Evolutionary conservation across 2,888 invertebrate species (phyloP), one percentile per base, ranked within the genome.

Genomic region (Macrophya alboannulata): DNA sequence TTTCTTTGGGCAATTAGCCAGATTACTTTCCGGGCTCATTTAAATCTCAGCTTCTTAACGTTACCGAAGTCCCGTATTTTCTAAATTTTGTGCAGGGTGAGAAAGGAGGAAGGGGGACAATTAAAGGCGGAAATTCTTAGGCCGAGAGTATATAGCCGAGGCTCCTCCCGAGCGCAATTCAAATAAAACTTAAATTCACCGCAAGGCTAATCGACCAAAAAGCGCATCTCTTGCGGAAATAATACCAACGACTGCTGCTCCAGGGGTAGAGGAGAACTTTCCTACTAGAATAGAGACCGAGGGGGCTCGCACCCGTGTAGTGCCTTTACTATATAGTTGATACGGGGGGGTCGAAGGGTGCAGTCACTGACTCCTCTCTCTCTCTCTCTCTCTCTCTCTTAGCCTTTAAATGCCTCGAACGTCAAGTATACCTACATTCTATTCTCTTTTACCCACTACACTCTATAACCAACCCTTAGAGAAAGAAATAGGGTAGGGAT

Each of bases 1-100:
- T 91, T 31, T 92, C 91, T 92, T 91, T 90, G 93, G 93, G 93
- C 93, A 92, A 93, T 93, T 93, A 93, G 92, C 93, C 93, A 93
- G 92, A 92, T 92, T 92, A 92, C 93, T 93, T 93, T 92, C 92
- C 89, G 89, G 91, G 92, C 92, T 93, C 92, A 90, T 93, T 92
- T 92, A 90, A 91, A 89, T 89, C 89, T 91, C 89, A 88, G 76
- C 59, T 65, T 85, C 76, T 71, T 85, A 74, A 17, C 76, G 45
- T 10, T n/a, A 59, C 37, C 81, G n/a, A 51, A 40, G 6, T 43
- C 12, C 12, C 65, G 68, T 83, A 81, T 81, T 81, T 81, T 81
- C 81, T 51, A 81, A 62, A 81, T 85, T 85, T 31, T 31, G 1
- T 31, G 31, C 85, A 43, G 15, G 45, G 51, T 43, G 84, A 45